Evolutionary conservation across 2,797 vertebrate genomes (phyloP).

Genomic region (Benthosema pterotum): DNA sequence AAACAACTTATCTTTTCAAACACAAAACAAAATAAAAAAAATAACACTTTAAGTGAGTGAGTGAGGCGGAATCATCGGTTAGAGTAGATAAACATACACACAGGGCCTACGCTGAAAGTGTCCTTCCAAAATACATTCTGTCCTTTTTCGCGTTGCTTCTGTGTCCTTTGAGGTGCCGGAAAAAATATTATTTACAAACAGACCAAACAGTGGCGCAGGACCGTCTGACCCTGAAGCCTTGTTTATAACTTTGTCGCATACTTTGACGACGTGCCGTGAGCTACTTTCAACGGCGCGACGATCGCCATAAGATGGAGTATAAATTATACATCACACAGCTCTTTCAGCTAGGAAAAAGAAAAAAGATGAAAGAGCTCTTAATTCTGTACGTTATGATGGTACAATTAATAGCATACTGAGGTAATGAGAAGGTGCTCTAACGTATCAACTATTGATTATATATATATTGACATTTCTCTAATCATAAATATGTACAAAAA

Average conservation of each 20-base stretch:
- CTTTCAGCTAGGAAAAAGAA: slow-evolving; percentile 18
- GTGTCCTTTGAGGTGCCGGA: slow-evolving; percentile 35
- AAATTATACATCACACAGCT: slow-evolving; percentile 3
- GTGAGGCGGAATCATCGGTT: slow-evolving; percentile 37
- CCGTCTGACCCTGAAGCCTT: slow-evolving; percentile 12
- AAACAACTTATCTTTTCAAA: not conserved
- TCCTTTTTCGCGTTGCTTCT: slow-evolving; percentile 59
- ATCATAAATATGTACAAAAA: slow-evolving; percentile 17
- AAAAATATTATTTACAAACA: slow-evolving; percentile 38
- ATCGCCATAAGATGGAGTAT: not conserved
- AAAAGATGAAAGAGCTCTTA: slow-evolving; percentile 12
- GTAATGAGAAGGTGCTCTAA: slow-evolving; percentile 13
- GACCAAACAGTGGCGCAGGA: slow-evolving; percentile 58
- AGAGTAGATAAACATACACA: slow-evolving; percentile 20
- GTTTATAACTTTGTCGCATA: too few relatives aligned
- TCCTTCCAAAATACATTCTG: slow-evolving; percentile 41
- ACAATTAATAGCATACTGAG: not conserved
- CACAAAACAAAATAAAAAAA: not conserved
- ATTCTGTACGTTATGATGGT: slow-evolving; percentile 5
- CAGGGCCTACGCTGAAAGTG: slow-evolving; percentile 33
- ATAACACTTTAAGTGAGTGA: slow-evolving; percentile 4
- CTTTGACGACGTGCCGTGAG: too few relatives aligned
- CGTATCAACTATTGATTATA: slow-evolving; percentile 10
- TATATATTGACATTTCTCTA: not conserved
- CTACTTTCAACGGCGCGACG: slow-evolving; percentile 15